phyloP scores from a whole-genome alignment of 1,140 invertebrate species.

The Gryon sp. region DNA sequence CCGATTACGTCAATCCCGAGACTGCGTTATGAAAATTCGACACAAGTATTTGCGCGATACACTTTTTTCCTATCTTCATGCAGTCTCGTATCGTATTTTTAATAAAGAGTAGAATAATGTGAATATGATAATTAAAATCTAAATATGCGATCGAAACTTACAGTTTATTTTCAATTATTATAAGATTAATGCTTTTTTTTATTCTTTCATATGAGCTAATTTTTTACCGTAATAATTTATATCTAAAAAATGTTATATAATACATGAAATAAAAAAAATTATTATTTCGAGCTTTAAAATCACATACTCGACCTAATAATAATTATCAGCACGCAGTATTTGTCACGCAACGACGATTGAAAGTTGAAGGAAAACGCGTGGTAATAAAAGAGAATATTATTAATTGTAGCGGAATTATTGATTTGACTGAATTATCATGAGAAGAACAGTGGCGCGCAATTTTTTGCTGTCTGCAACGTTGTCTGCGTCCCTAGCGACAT shows the following conservation, averaged over 20 bases:
- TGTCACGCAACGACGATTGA: conserved; percentile 11
- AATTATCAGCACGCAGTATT: conserved; percentile 9
- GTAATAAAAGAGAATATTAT: conserved; percentile 42
- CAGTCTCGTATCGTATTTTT: conserved; percentile 5
- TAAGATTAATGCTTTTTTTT: too few relatives aligned
- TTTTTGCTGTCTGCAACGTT: conserved; percentile 51
- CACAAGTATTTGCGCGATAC: conserved; percentile 23
- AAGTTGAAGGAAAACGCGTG: conserved; percentile 20
- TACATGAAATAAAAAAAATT: too few relatives aligned
- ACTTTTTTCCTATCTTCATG: conserved; percentile 17
- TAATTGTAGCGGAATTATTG: conserved; percentile 37
- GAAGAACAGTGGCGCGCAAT: conserved; percentile 26
- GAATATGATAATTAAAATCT: too few relatives aligned
- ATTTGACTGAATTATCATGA: conserved; percentile 49
- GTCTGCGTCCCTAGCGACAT: conserved; percentile 40
- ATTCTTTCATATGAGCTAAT: conserved; percentile 23
- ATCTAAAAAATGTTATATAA: too few relatives aligned
- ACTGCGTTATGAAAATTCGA: conserved; percentile 9
- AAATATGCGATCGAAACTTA: too few relatives aligned
- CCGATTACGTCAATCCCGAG: conserved; percentile 15
- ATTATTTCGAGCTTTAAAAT: too few relatives aligned
- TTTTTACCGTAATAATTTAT: too few relatives aligned
- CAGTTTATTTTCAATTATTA: conserved; percentile 33
- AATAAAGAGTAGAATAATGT: too few relatives aligned
- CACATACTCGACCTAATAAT: background rate